These are phyloP conservation scores for Trypoxylon attenuatum DNA, from an alignment of 2,888 invertebrate genomes.

Conservation along the genomic window DNA sequence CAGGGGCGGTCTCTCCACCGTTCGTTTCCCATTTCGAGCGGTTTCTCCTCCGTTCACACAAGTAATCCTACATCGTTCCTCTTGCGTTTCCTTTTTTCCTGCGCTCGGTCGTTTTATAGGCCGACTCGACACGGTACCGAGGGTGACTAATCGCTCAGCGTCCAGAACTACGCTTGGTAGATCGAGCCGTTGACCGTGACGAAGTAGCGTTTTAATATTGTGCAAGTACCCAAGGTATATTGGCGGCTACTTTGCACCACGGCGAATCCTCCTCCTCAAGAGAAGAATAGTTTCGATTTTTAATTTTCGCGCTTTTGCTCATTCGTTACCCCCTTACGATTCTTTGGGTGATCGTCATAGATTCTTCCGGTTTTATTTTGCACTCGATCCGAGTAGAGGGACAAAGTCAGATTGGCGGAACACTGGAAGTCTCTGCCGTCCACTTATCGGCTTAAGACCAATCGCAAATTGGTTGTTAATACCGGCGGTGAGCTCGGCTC, in stretches of 20 bases:
- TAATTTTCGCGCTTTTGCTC: too few species aligned
- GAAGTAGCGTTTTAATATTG: background rate
- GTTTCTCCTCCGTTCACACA: background rate
- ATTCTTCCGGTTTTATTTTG: too few species aligned
- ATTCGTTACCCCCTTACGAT: too few species aligned
- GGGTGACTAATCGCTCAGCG: conserved; percentile 7
- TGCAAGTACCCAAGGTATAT: background rate
- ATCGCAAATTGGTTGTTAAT: background rate
- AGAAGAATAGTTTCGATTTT: too few species aligned
- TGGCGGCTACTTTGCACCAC: background rate
- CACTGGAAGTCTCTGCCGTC: background rate
- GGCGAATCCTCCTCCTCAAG: background rate
- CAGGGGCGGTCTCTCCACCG: too few species aligned
- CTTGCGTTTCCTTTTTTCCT: background rate
- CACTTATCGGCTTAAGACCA: background rate
- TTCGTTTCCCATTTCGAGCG: background rate
- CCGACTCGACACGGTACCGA: background rate
- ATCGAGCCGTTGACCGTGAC: background rate
- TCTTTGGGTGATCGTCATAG: too few species aligned
- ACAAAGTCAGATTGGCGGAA: background rate
- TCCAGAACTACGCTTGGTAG: background rate
- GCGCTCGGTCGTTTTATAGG: too few species aligned
- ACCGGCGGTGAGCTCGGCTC: conserved; percentile 18
- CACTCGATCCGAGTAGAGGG: too few species aligned
- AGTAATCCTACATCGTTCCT: conserved; percentile 14